Percentiles rank a stretch among this genome's conserved stretches.
Evolutionary conservation across 2,888 invertebrate genomes (phyloP).

Genomic region (Anaspis maculata): DNA sequence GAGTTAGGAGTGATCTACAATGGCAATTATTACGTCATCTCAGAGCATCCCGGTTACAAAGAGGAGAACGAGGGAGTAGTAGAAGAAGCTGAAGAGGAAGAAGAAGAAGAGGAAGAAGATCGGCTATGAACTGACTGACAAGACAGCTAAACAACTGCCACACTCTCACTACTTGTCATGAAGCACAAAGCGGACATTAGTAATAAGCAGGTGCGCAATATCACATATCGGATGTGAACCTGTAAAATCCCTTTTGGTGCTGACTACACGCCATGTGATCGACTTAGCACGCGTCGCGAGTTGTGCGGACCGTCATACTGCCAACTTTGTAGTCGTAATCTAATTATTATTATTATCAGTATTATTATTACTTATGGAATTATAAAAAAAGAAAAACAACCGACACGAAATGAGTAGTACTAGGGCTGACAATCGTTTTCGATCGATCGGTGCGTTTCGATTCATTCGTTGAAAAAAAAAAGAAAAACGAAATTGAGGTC

Average conservation of each 20-base stretch:
- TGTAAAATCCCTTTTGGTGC: conserved; percentile 11
- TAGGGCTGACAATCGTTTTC: conserved; percentile 32
- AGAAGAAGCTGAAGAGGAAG: conserved; percentile 78
- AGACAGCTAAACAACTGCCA: conserved; percentile 1
- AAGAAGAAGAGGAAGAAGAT: conserved; percentile 69
- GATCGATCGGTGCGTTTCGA: conserved; percentile 19
- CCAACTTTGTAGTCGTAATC: conserved; percentile 15
- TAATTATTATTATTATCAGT: conserved; percentile 7
- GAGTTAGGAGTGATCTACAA: conserved; percentile 92
- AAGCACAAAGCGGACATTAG: conserved; percentile 29
- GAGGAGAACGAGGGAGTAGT: conserved; percentile 81
- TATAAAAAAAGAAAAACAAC: conserved; percentile 1
- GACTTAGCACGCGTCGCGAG: conserved; percentile 15
- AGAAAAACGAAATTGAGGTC: conserved; percentile 14
- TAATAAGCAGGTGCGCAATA: conserved; percentile 32
- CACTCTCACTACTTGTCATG: no score
- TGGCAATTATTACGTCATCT: conserved; percentile 91
- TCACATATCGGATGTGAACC: conserved; percentile 38
- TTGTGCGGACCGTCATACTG: conserved; percentile 20
- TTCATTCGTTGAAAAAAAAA: conserved; percentile 6
- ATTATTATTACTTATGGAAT: no score
- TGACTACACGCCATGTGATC: conserved; percentile 7
- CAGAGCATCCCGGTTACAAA: conserved; percentile 89
- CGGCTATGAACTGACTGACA: conserved; percentile 35
- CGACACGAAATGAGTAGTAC: conserved; percentile 6